phyloP scores from a whole-genome alignment of 2,888 invertebrate genomes.

The Scaptomyza parva region DNA sequence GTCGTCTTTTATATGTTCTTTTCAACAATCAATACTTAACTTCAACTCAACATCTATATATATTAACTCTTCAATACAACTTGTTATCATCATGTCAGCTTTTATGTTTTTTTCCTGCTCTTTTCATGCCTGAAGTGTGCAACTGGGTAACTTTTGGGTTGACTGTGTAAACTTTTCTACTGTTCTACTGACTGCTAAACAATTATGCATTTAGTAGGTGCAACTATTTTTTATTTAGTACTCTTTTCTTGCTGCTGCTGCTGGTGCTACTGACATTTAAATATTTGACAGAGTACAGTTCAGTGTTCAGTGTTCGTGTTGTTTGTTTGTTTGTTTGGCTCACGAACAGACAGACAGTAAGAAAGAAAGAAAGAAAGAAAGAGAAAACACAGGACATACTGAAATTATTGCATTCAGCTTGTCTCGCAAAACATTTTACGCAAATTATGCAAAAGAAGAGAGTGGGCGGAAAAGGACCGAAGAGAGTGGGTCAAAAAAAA shows the following conservation, averaged over 20 bases:
- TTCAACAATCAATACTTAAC: too few species aligned
- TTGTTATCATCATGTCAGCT: too few species aligned
- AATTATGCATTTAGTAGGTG: constrained; percentile 56
- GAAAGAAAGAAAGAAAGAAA: too few species aligned
- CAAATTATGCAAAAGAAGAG: constrained; percentile 33
- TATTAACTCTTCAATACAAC: too few species aligned
- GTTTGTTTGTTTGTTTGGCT: constrained; percentile 26
- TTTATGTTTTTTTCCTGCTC: constrained; percentile 3
- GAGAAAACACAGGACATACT: neutral
- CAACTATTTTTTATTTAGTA: constrained; percentile 26
- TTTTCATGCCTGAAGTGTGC: constrained; percentile 1
- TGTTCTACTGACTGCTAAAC: constrained; percentile 29
- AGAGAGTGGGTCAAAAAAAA: neutral
- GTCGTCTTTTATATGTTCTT: too few species aligned
- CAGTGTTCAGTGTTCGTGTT: neutral
- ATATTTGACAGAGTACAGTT: constrained; percentile 55
- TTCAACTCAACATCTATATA: too few species aligned
- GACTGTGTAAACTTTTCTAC: neutral
- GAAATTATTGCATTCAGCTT: constrained; percentile 31
- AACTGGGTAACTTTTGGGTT: constrained; percentile 16
- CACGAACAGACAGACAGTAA: neutral
- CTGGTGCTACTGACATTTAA: constrained; percentile 47
- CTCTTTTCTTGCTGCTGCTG: too few species aligned
- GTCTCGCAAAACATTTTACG: constrained; percentile 37
- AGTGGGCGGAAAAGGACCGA: too few species aligned